phyloP scores from a whole-genome alignment of 2,888 invertebrate genomes.

The Tetragnatha montana region DNA sequence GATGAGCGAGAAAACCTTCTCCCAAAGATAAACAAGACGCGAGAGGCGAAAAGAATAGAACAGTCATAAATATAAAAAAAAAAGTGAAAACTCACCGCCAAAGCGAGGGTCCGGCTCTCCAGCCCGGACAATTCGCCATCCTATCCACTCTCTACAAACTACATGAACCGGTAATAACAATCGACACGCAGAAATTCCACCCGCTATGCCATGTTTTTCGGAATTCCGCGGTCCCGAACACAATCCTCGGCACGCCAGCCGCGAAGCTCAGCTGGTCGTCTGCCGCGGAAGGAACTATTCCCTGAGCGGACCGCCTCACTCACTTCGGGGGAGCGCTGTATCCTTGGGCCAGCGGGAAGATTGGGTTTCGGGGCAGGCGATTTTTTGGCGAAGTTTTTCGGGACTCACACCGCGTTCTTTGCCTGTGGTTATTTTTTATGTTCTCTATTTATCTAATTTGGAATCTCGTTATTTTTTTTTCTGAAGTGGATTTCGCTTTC shows the following conservation, averaged over 20 bases:
- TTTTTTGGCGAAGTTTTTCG: constrained; percentile 60
- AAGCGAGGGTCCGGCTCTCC: constrained; percentile 9
- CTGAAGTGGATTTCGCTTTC: no score
- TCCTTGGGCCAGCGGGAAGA: constrained; percentile 46
- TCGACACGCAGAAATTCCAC: background rate
- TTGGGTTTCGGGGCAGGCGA: constrained; percentile 60
- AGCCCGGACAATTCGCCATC: constrained; percentile 25
- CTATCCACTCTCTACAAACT: constrained; percentile 18
- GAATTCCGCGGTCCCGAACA: background rate
- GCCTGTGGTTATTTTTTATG: constrained; percentile 41
- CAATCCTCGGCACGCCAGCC: background rate
- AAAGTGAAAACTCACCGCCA: constrained; percentile 24
- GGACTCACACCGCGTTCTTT: background rate
- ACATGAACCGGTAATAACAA: background rate
- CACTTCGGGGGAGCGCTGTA: constrained; percentile 33
- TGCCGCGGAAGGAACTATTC: constrained; percentile 49
- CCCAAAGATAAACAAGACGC: constrained; percentile 42
- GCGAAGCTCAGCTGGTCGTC: background rate
- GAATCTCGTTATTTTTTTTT: no score
- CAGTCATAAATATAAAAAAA: constrained; percentile 27
- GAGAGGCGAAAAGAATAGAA: background rate
- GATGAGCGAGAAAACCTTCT: constrained; percentile 43
- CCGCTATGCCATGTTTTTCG: background rate
- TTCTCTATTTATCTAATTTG: constrained; percentile 2
- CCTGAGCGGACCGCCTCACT: constrained; percentile 57